Percentiles rank a stretch among this genome's conserved stretches.
Conservation (phyloP, 2,113 vertebrate genomes). For the Furnarius figulus region DNA sequence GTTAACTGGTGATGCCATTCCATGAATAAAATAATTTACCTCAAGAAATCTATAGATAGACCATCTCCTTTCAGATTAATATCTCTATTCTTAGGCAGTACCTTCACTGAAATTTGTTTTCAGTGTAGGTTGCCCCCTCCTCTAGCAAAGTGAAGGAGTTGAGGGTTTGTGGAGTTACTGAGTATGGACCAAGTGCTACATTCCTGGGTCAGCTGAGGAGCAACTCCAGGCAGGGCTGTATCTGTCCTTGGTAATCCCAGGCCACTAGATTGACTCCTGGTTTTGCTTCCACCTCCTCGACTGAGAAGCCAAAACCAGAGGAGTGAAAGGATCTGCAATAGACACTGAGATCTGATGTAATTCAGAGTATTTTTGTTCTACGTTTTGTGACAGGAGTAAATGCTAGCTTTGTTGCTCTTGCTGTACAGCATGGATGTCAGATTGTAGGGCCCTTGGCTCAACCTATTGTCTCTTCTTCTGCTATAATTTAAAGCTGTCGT, state of each 20-base stretch:
- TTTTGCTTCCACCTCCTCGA: neutral
- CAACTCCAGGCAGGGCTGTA: neutral
- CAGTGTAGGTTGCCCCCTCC: neutral
- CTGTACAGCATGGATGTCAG: neutral
- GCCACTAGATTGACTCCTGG: neutral
- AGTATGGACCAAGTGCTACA: neutral
- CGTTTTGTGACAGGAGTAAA: neutral
- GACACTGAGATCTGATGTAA: neutral
- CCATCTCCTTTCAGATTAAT: neutral
- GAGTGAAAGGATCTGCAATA: neutral
- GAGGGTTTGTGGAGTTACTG: neutral
- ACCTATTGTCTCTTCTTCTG: neutral
- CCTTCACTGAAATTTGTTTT: neutral
- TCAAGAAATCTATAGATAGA: neutral
- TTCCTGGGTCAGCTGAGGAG: neutral
- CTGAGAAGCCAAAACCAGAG: neutral
- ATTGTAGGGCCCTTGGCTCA: neutral
- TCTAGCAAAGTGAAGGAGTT: neutral
- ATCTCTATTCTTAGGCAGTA: neutral
- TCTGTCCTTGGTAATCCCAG: neutral
- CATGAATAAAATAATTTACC: slow-evolving; percentile 19
- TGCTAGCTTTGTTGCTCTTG: neutral
- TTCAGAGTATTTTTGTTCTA: neutral
- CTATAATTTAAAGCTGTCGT: neutral
- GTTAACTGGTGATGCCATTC: neutral